Evolutionary conservation across 2,113 vertebrate genomes (phyloP).

Genomic region (Alouatta palliata): DNA sequence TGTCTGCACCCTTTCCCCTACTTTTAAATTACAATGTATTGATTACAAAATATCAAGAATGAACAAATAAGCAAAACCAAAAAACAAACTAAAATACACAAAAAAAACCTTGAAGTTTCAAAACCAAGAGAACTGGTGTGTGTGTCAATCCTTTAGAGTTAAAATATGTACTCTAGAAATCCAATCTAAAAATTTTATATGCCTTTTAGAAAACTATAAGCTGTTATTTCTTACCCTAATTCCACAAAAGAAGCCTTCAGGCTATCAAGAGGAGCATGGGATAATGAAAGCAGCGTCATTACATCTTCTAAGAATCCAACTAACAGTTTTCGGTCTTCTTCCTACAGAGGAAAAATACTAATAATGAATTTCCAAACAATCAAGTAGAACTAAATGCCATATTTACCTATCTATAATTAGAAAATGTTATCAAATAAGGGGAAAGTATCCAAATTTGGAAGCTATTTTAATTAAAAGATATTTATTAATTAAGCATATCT

Average conservation of each 20-base stretch:
- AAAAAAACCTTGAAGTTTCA: neutral
- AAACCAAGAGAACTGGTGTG: neutral
- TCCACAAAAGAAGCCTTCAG: slow-evolving; percentile 99
- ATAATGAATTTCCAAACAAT: slow-evolving; percentile 22
- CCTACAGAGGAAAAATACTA: slow-evolving; percentile 83
- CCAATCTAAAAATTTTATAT: slow-evolving; percentile 27
- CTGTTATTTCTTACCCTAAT: slow-evolving; percentile 89
- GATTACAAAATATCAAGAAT: slow-evolving; percentile 41
- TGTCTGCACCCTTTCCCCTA: neutral
- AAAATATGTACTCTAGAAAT: slow-evolving; percentile 13
- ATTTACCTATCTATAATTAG: slow-evolving; percentile 11
- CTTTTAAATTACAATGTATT: neutral
- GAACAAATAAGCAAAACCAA: slow-evolving; percentile 17
- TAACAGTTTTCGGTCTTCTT: slow-evolving; percentile 97
- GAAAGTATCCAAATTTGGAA: slow-evolving; percentile 24
- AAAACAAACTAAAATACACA: neutral
- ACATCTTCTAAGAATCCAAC: slow-evolving; percentile 98
- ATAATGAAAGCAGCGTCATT: slow-evolving; percentile 97
- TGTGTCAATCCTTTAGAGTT: neutral
- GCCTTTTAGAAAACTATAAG: neutral
- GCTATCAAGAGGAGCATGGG: slow-evolving; percentile 96
- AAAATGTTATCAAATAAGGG: neutral
- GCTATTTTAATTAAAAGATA: slow-evolving; percentile 25
- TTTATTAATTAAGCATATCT: slow-evolving; percentile 14
- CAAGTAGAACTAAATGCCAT: slow-evolving; percentile 12